A percentile compares a stretch with the other conserved stretches of the same genome.
These are phyloP conservation scores for Frieseomelitta varia DNA, from an alignment of 1,140 invertebrate genomes.

Conservation along the genomic window DNA sequence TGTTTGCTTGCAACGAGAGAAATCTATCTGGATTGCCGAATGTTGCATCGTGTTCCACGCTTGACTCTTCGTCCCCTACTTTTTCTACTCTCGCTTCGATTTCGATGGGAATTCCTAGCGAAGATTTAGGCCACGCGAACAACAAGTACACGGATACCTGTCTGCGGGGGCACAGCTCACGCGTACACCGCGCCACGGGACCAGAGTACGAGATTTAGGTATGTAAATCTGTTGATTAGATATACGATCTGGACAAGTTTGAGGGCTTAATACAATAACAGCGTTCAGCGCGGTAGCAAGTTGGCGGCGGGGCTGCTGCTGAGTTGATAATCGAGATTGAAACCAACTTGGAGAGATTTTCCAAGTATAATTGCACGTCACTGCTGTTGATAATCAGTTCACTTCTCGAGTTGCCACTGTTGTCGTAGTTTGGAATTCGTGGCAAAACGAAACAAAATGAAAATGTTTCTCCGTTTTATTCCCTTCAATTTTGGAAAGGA, in stretches of 20 bases:
- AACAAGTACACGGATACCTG: background rate
- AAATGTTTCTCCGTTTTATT: background rate
- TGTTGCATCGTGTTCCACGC: too few species aligned
- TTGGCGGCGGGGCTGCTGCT: background rate
- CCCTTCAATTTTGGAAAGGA: background rate
- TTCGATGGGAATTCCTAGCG: too few species aligned
- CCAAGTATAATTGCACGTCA: background rate
- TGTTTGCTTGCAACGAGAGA: constrained; percentile 22
- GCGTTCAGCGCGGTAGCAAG: background rate
- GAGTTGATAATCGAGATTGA: background rate
- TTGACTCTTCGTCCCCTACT: too few species aligned
- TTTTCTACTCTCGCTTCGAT: too few species aligned
- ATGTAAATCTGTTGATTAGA: background rate
- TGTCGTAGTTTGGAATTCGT: background rate
- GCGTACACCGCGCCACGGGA: background rate
- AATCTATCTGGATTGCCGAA: background rate
- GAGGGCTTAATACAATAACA: background rate
- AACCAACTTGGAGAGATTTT: background rate
- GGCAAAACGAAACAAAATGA: too few species aligned
- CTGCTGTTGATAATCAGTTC: too few species aligned
- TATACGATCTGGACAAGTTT: background rate
- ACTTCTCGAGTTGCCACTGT: background rate
- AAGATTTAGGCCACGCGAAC: background rate
- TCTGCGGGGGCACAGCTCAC: background rate
- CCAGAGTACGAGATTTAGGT: background rate